A percentile compares a stretch with the other conserved stretches of the same genome.
Conservation (phyloP, 2,113 vertebrate species). For the Epinephelus cyanopodus region DNA sequence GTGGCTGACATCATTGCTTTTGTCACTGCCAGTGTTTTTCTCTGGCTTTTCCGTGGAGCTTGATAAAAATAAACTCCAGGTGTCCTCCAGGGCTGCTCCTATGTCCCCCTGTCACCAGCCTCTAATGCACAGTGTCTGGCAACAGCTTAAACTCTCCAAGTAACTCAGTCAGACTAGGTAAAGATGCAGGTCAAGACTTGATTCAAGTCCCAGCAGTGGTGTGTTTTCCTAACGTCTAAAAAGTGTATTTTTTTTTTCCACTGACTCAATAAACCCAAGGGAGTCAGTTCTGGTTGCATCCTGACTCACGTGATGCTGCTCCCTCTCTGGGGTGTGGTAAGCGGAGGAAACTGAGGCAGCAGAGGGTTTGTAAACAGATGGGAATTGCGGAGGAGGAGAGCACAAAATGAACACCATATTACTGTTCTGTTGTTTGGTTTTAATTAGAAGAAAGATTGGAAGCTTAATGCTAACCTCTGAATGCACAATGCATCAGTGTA, state of each 20-base stretch:
- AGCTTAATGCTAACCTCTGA: not conserved
- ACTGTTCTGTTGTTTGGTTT: not conserved
- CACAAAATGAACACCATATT: not conserved
- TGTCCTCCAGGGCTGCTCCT: conserved; percentile 42
- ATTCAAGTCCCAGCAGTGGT: conserved; percentile 9
- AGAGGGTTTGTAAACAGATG: conserved; percentile 25
- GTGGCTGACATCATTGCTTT: conserved; percentile 19
- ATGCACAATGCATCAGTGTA: not conserved
- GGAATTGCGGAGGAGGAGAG: conserved; percentile 14
- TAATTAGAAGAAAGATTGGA: not conserved
- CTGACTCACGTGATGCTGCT: not conserved
- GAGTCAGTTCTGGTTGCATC: conserved; percentile 22
- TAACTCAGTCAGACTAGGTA: conserved; percentile 4
- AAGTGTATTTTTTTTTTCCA: conserved; percentile 19
- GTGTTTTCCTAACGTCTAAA: conserved; percentile 3
- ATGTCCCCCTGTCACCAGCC: conserved; percentile 4
- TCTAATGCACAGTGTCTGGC: conserved; percentile 39
- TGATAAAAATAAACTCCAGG: conserved; percentile 53
- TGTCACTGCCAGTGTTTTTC: conserved; percentile 46
- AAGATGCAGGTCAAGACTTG: conserved; percentile 30
- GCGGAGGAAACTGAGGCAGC: conserved; percentile 12
- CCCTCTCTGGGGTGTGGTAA: conserved; percentile 21
- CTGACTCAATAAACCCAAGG: conserved; percentile 23
- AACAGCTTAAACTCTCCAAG: conserved; percentile 40
- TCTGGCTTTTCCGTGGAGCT: conserved; percentile 42